A percentile compares a stretch with the other conserved stretches of the same genome.
phyloP scores from a whole-genome alignment of 2,113 vertebrate genomes.

The Trinectes maculatus region DNA sequence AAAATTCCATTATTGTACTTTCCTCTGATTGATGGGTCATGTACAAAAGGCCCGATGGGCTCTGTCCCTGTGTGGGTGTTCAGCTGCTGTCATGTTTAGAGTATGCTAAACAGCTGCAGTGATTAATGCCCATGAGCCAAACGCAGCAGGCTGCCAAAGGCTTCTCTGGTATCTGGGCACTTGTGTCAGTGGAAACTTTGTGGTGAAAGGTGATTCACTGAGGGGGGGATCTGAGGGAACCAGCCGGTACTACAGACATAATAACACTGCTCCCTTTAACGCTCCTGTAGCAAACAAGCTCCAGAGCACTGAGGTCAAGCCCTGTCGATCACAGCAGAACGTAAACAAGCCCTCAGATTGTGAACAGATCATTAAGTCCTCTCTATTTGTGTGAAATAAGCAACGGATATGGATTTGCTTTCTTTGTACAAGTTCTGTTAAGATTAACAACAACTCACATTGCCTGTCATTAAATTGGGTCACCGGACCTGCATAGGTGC shows the following conservation, averaged over 20 bases:
- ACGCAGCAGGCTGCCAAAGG: constrained; percentile 24
- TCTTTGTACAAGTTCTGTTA: background rate
- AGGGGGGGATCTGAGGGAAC: background rate
- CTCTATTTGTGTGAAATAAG: background rate
- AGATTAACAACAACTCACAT: background rate
- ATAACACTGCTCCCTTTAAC: too few relatives aligned
- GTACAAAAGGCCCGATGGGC: too few relatives aligned
- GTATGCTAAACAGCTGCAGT: constrained; percentile 16
- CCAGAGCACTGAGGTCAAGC: too few relatives aligned
- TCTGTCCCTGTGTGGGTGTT: background rate
- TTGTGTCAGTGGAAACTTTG: constrained; percentile 53
- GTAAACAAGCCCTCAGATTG: background rate
- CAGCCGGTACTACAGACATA: background rate
- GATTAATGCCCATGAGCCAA: constrained; percentile 26
- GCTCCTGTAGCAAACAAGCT: too few relatives aligned
- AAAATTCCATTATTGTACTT: too few relatives aligned
- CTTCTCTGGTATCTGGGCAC: constrained; percentile 34
- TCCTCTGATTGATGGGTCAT: background rate
- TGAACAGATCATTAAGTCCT: background rate
- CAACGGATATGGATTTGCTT: constrained; percentile 5
- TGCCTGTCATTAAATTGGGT: background rate
- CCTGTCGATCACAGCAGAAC: background rate
- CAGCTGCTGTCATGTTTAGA: constrained; percentile 27
- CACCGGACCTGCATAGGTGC: background rate
- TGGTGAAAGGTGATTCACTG: constrained; percentile 49